A percentile compares a stretch with the other conserved stretches of the same genome.
Evolutionary conservation across 2,797 vertebrate species (phyloP).

Genomic region (Sebastes taczanowskii): DNA sequence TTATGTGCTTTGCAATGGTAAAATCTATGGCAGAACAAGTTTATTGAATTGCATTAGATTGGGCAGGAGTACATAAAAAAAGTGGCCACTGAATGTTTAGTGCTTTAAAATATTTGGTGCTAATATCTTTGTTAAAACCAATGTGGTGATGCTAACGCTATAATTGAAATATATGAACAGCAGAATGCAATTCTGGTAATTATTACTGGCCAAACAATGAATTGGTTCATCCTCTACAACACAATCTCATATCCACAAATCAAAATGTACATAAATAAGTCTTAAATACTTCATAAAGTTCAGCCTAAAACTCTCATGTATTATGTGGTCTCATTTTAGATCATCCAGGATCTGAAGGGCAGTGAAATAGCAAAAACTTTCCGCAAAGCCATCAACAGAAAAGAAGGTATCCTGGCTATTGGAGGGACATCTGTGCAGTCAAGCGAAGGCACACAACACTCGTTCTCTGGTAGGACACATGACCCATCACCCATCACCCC

Average conservation of each 20-base stretch:
- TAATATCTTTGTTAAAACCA: not conserved
- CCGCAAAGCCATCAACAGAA: conserved; percentile 94
- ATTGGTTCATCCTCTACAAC: not conserved
- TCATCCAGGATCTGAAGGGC: conserved; percentile 93
- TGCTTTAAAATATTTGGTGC: not conserved
- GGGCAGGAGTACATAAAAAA: not conserved
- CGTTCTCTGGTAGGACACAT: conserved; percentile 88
- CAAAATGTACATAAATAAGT: not conserved
- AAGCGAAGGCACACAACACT: conserved; percentile 96
- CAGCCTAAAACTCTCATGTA: not conserved
- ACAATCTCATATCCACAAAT: not conserved
- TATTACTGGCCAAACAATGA: not conserved
- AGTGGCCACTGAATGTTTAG: not conserved
- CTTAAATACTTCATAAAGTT: not conserved
- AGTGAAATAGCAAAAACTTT: conserved; percentile 94
- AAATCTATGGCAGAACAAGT: not conserved
- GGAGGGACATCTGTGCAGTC: conserved; percentile 95
- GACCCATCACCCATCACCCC: too few relatives aligned
- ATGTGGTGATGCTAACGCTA: not conserved
- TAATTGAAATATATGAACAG: not conserved
- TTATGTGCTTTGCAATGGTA: not conserved
- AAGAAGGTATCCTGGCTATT: conserved; percentile 95
- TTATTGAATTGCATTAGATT: not conserved
- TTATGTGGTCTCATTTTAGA: conserved; percentile 76
- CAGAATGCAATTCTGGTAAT: not conserved